Conservation (phyloP, 2,113 vertebrate genomes). For the Rhagologus leucostigma region DNA sequence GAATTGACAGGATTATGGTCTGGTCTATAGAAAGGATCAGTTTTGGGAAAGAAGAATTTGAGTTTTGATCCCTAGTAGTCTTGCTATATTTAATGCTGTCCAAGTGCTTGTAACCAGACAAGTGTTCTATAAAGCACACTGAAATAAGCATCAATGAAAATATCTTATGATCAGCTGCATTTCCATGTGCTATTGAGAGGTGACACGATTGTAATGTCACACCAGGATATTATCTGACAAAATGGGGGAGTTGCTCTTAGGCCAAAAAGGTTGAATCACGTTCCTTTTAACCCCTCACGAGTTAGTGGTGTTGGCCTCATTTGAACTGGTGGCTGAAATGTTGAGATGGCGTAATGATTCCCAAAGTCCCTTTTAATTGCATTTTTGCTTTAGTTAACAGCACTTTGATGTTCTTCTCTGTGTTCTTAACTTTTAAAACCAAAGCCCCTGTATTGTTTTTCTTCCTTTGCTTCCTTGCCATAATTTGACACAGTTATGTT, state of each 20-base stretch:
- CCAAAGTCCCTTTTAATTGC: neutral
- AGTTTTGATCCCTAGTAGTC: neutral
- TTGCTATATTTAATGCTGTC: neutral
- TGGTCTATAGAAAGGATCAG: neutral
- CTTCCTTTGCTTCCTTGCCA: neutral
- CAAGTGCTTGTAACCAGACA: neutral
- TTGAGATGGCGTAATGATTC: neutral
- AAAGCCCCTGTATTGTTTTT: neutral
- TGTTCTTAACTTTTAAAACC: neutral
- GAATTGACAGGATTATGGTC: neutral
- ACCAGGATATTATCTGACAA: conserved; percentile 15
- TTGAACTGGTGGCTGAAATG: neutral
- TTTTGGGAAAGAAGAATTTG: neutral
- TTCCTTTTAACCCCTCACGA: conserved; percentile 46
- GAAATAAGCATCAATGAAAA: neutral
- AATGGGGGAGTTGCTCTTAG: neutral
- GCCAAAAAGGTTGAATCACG: conserved; percentile 15
- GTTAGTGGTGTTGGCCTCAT: neutral
- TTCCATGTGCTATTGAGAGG: conserved; percentile 20
- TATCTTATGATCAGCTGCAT: conserved; percentile 15
- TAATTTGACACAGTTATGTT: neutral
- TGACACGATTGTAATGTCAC: conserved; percentile 40
- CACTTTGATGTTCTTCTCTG: neutral
- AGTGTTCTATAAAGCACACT: neutral
- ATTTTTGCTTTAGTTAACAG: neutral